Conservation (phyloP, 1,140 invertebrate species). For the Atta texana region DNA sequence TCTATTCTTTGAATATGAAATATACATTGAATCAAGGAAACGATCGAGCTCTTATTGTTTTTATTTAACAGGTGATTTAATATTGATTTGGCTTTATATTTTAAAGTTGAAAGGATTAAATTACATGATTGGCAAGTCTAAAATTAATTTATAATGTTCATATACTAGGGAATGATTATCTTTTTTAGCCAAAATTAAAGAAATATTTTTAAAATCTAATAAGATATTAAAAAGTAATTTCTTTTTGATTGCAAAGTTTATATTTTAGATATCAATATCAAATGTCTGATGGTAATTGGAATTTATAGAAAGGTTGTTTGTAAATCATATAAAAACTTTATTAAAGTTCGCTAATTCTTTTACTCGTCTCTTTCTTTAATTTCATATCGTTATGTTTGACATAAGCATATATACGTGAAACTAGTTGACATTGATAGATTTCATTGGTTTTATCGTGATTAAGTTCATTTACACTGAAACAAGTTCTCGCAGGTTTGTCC, state of each 20-base stretch:
- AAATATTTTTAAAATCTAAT: not conserved
- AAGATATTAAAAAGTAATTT: not conserved
- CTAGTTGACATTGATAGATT: not conserved
- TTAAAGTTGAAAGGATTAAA: not conserved
- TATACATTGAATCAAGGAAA: not conserved
- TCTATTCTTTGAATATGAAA: not conserved
- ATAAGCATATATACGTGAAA: not conserved
- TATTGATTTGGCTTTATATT: not conserved
- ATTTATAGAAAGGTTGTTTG: not conserved
- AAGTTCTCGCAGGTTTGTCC: constrained; percentile 19
- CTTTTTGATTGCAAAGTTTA: not conserved
- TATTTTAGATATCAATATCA: not conserved
- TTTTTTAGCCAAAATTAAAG: not conserved
- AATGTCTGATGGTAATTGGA: not conserved
- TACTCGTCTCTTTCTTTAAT: not conserved
- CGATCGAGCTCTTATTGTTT: constrained; percentile 4
- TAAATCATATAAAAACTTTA: constrained; percentile 12
- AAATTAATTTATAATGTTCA: constrained; percentile 20
- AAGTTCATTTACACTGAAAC: constrained; percentile 35
- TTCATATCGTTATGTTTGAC: constrained; percentile 25
- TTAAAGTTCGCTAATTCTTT: not conserved
- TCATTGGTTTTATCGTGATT: not conserved
- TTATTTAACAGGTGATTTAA: not conserved
- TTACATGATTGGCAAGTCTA: not conserved
- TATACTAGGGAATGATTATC: not conserved